A percentile compares a stretch with the other conserved stretches of the same genome.
These are phyloP conservation scores for Euclidia mi DNA, from an alignment of 2,888 invertebrate genomes.

Conservation along the genomic window DNA sequence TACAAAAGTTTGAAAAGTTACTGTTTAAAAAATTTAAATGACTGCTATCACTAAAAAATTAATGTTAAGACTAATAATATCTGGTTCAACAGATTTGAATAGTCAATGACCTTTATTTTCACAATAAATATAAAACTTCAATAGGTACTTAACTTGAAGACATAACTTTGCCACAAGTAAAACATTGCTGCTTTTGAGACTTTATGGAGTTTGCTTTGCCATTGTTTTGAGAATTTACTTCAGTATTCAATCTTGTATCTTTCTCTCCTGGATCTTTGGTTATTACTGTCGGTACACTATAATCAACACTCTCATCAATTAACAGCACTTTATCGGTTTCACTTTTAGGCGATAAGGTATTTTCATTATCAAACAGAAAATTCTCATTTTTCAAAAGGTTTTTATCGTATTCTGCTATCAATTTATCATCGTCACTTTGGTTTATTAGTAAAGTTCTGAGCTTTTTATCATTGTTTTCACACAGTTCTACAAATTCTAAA, in stretches of 20 bases:
- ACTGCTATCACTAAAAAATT: too few relatives aligned
- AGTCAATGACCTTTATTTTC: too few relatives aligned
- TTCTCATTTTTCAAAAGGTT: slow-evolving; percentile 21
- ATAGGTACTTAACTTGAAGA: slow-evolving; percentile 75
- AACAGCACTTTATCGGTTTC: slow-evolving; percentile 51
- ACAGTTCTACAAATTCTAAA: slow-evolving; percentile 72
- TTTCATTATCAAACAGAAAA: slow-evolving; percentile 35
- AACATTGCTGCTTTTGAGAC: slow-evolving; percentile 78
- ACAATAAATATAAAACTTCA: neutral
- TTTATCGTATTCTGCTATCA: slow-evolving; percentile 16
- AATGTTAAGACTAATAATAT: too few relatives aligned
- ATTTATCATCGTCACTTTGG: slow-evolving; percentile 36
- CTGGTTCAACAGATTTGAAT: too few relatives aligned
- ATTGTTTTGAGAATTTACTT: slow-evolving; percentile 7
- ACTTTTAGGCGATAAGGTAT: slow-evolving; percentile 50
- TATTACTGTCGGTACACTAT: slow-evolving; percentile 26
- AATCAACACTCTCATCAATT: slow-evolving; percentile 51
- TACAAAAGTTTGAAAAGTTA: too few relatives aligned
- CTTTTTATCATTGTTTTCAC: slow-evolving; percentile 72
- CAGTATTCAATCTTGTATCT: slow-evolving; percentile 22
- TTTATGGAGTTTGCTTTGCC: slow-evolving; percentile 45
- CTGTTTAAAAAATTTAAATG: too few relatives aligned
- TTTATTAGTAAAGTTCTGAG: slow-evolving; percentile 59
- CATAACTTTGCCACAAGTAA: slow-evolving; percentile 87
- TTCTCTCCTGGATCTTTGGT: slow-evolving; percentile 26